Base-by-base conservation (phyloP, 1,140 invertebrate species). In the Phymorhynchus buccinoides region DNA sequence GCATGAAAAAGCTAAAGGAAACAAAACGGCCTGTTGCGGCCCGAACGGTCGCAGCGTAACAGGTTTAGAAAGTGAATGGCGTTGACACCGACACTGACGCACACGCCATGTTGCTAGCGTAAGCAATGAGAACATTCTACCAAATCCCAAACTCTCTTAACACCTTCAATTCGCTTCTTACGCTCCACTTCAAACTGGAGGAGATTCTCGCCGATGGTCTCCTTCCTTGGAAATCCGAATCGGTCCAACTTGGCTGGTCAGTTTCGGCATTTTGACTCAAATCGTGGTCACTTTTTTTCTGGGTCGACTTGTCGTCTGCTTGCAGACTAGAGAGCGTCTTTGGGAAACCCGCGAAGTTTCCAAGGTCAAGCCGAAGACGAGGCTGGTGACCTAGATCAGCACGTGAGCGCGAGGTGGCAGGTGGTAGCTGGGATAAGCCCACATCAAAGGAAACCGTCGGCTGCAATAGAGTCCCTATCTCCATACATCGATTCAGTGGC, bases 321-420 rank as follows among this genome's bases (percentile, higher is more conserved):
- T 75, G 35, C 30, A 30, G 18, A n/a, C n/a, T n/a, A n/a, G 37
- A 14, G 73, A 39, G 73, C 73, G 73, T 75, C 73, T 75, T 75
- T 32, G 77, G 77, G 77, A 79, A 79, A 79, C 77, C 77, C 77
- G 77, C 77, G 77, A 79, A 79, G 27, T 35, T 35, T 2, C 27
- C 77, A 79, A 79, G 77, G 77, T 79, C 77, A 79, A 39, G 44
- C 18, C n/a, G 44, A 79, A 79, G 77, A 44, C 41, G 44, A 56
- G 77, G 77, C 77, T 7, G 27, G 32, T 79, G 77, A 52, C 77
- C 77, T 79, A 79, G 32, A 79, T 79, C 48, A 27, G 77, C 77
- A 79, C 27, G 39, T 44, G 32, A 44, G 41, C 77, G 77, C 27
- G n/a, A 44, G 14, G 75, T 12, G 77, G 75, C 42, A 79, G 77